These are phyloP conservation scores for Buphagus erythrorhynchus DNA, from an alignment of 2,797 vertebrate genomes.

Conservation along the genomic window DNA sequence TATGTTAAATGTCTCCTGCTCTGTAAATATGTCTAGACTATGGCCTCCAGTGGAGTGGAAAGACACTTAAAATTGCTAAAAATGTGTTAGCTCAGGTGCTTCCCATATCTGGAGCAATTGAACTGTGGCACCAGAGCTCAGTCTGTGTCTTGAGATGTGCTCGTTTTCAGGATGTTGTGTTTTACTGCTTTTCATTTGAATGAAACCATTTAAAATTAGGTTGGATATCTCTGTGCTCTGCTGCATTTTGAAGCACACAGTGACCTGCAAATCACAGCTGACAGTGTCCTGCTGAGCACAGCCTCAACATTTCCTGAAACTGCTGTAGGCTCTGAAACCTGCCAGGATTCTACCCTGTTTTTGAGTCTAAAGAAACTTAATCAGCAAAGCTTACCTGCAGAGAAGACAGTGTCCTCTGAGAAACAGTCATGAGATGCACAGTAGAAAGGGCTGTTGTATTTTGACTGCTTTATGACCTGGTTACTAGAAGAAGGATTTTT, in stretches of 20 bases:
- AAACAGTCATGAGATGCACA: not conserved
- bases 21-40: slow-evolving; percentile 5
- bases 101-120: not conserved
- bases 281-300: not conserved
- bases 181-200: not conserved
- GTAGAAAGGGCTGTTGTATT: not conserved
- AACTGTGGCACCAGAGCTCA: not conserved
- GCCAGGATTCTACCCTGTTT: not conserved
- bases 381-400: not conserved
- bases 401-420: not conserved
- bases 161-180: slow-evolving; percentile 2
- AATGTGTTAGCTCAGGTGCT: not conserved
- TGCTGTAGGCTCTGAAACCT: not conserved
- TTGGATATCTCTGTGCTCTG: not conserved
- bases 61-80: slow-evolving; percentile 14
- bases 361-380: not conserved
- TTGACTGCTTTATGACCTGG: not conserved
- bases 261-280: not conserved
- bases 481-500: not conserved
- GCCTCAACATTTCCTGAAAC: not conserved
- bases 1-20: slow-evolving; percentile 17
- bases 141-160: not conserved
- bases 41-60: slow-evolving; percentile 22
- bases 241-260: not conserved
- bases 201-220: not conserved